Percentiles rank a stretch among this genome's conserved stretches.
Conservation (phyloP, 2,888 invertebrate genomes). For the Eupithecia abbreviata region DNA sequence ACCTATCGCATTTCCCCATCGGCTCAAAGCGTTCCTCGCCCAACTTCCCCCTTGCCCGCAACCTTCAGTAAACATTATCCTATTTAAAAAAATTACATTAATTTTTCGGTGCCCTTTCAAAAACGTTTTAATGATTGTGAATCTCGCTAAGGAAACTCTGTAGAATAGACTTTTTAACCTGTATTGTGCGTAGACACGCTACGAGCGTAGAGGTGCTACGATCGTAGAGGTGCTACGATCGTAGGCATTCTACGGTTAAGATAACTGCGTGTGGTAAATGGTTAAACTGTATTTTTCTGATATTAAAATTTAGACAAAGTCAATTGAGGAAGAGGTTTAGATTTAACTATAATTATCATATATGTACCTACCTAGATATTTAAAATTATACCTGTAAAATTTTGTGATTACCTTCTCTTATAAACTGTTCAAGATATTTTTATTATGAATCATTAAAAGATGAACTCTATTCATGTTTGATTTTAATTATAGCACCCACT, state of each 20-base stretch:
- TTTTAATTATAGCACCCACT: constrained; percentile 24
- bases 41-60: constrained; percentile 32
- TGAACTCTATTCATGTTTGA: constrained; percentile 32
- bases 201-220: constrained; percentile 12
- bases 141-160: constrained; percentile 27
- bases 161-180: constrained; percentile 18
- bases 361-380: constrained; percentile 34
- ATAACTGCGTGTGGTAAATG: background rate
- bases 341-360: constrained; percentile 42
- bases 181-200: constrained; percentile 4
- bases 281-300: constrained; percentile 15
- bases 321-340: constrained; percentile 64
- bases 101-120: constrained; percentile 28
- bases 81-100: constrained; percentile 24
- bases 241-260: constrained; percentile 21
- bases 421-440: constrained; percentile 45
- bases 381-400: constrained; percentile 53
- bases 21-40: constrained; percentile 67
- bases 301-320: constrained; percentile 38
- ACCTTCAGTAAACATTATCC: constrained; percentile 38
- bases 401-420: constrained; percentile 42
- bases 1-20: constrained; percentile 76
- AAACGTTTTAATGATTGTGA: constrained; percentile 26
- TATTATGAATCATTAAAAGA: constrained; percentile 45
- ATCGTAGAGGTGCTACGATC: constrained; percentile 12